Evolutionary conservation across 2,888 invertebrate species (phyloP).

Genomic region (Ormia ochracea): DNA sequence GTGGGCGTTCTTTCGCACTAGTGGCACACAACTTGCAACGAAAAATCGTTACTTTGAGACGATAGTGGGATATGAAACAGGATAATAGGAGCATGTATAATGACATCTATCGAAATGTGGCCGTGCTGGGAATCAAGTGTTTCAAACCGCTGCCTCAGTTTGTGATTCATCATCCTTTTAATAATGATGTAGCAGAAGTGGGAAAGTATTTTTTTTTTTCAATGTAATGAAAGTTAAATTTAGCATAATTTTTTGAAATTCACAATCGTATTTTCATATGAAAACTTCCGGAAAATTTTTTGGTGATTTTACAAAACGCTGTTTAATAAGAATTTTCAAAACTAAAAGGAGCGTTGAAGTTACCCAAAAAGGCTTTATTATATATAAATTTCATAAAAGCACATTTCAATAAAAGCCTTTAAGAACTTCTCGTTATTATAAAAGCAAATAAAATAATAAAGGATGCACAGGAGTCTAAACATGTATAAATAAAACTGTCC

Average conservation of each 20-base stretch:
- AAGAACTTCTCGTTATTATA: neutral
- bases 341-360: conserved; percentile 29
- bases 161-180: too few species aligned
- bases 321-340: conserved; percentile 30
- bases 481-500: conserved; percentile 42
- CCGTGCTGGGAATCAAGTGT: too few species aligned
- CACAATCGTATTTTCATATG: neutral
- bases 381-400: conserved; percentile 1
- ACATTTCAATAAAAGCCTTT: conserved; percentile 27
- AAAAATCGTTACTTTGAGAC: too few species aligned
- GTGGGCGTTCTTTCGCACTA: too few species aligned
- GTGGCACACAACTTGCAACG: too few species aligned
- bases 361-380: conserved; percentile 41
- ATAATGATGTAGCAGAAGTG: too few species aligned
- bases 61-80: too few species aligned
- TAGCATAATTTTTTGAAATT: neutral
- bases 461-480: neutral
- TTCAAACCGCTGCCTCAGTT: too few species aligned
- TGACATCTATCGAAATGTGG: too few species aligned
- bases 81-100: too few species aligned
- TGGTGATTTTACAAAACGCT: neutral
- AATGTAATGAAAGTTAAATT: neutral
- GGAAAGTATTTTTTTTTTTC: too few species aligned
- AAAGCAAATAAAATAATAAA: conserved; percentile 13
- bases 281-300: neutral